Conservation (phyloP, 2,888 invertebrate species). For the Ommatoiulus sabulosus region DNA sequence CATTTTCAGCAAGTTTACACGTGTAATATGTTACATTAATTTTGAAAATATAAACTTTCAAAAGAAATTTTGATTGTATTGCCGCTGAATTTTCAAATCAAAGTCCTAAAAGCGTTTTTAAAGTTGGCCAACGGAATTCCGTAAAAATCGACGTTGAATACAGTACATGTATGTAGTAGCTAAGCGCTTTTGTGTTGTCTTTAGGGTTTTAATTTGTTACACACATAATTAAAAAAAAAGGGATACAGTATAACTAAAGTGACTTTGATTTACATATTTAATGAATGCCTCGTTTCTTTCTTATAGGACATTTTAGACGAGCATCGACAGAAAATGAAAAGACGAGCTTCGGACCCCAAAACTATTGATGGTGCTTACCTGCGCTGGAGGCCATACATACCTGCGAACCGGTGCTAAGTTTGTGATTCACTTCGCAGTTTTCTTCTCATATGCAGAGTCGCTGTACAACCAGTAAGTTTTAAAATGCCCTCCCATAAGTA, state of each 20-base stretch:
- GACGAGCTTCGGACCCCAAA: conserved; percentile 80
- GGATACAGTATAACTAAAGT: neutral
- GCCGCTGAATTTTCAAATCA: no score
- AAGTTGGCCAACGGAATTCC: no score
- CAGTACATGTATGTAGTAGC: no score
- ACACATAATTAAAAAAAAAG: no score
- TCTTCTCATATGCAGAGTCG: neutral
- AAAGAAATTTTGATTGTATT: no score
- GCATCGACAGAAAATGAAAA: conserved; percentile 84
- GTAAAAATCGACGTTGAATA: no score
- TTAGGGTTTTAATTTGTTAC: no score
- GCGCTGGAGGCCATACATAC: conserved; percentile 83
- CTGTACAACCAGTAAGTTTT: neutral
- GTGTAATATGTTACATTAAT: neutral
- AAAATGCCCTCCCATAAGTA: neutral
- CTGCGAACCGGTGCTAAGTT: conserved; percentile 51
- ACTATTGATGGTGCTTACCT: conserved; percentile 89
- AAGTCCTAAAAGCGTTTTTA: no score
- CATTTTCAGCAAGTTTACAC: neutral
- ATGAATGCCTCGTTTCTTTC: neutral
- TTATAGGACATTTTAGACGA: conserved; percentile 91
- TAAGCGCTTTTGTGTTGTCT: neutral
- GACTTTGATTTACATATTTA: neutral
- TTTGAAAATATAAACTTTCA: no score
- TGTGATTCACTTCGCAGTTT: neutral